These are phyloP conservation scores for Harpagifer antarcticus DNA, from an alignment of 2,797 vertebrate species.

Conservation along the genomic window DNA sequence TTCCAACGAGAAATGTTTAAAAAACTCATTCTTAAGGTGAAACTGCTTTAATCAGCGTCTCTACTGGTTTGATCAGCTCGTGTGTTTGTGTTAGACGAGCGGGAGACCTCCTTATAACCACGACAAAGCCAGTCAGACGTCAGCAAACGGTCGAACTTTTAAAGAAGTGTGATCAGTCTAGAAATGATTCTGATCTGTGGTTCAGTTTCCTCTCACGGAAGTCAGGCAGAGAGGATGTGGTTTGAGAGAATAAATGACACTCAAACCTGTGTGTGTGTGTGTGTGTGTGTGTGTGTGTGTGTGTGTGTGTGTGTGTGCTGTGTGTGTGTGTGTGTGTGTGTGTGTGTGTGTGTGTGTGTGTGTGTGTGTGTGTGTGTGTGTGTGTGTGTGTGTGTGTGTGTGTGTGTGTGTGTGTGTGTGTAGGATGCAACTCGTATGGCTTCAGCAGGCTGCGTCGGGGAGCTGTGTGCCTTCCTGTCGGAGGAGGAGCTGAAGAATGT, in stretches of 20 bases:
- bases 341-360: constrained; percentile 27
- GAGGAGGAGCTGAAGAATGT: constrained; percentile 93
- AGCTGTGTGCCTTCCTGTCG: constrained; percentile 93
- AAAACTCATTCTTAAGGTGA: no score
- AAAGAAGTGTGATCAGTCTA: background rate
- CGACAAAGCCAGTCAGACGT: no score
- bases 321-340: constrained; percentile 10
- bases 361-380: constrained; percentile 10
- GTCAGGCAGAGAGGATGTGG: constrained; percentile 78
- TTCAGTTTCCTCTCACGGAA: constrained; percentile 56
- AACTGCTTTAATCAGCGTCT: no score
- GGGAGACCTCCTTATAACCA: no score
- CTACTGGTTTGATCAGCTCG: no score
- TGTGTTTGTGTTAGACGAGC: no score
- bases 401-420: constrained; percentile 28
- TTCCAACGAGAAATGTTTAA: no score
- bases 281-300: constrained; percentile 30
- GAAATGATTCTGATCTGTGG: constrained; percentile 1
- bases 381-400: constrained; percentile 3
- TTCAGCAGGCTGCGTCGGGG: constrained; percentile 95
- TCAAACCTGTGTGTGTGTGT: constrained; percentile 13
- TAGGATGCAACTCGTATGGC: constrained; percentile 97
- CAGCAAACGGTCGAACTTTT: background rate
- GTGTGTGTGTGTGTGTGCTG: background rate
- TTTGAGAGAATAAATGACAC: constrained; percentile 48